Conservation (phyloP, 2,888 invertebrate genomes). For the Disparrhopalites patrizii region DNA sequence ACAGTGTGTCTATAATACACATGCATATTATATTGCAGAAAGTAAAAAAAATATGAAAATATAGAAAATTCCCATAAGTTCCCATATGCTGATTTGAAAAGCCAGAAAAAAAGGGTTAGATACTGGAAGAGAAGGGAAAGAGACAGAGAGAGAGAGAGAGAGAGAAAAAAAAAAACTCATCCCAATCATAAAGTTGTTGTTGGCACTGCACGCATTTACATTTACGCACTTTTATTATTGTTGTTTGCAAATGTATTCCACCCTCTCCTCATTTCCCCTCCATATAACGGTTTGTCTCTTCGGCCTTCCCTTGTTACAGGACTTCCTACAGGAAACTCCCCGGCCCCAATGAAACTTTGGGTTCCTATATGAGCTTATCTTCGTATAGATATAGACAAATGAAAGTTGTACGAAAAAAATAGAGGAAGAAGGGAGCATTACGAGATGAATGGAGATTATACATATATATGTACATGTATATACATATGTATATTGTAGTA, state of each 20-base stretch:
- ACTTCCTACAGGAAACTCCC: too few relatives aligned
- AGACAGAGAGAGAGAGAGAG: not conserved
- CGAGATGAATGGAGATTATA: too few relatives aligned
- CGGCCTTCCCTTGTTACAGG: too few relatives aligned
- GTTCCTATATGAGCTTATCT: not conserved
- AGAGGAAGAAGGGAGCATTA: not conserved
- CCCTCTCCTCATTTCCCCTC: not conserved
- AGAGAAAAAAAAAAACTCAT: not conserved
- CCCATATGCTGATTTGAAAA: too few relatives aligned
- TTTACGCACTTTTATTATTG: not conserved
- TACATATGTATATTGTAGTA: too few relatives aligned
- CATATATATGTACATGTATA: too few relatives aligned
- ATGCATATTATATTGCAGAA: not conserved
- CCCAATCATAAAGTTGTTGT: conserved; percentile 3
- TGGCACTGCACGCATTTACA: conserved; percentile 3
- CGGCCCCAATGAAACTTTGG: too few relatives aligned
- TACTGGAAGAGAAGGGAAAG: too few relatives aligned
- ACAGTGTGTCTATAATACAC: not conserved
- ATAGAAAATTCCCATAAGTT: too few relatives aligned
- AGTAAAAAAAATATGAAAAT: too few relatives aligned
- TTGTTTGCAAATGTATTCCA: too few relatives aligned
- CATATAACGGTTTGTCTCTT: not conserved
- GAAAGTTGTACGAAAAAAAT: not conserved
- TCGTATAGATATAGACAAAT: not conserved
- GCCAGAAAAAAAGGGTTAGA: too few relatives aligned